phyloP scores from a whole-genome alignment of 2,113 vertebrate genomes.

The Brienomyrus brachyistius region DNA sequence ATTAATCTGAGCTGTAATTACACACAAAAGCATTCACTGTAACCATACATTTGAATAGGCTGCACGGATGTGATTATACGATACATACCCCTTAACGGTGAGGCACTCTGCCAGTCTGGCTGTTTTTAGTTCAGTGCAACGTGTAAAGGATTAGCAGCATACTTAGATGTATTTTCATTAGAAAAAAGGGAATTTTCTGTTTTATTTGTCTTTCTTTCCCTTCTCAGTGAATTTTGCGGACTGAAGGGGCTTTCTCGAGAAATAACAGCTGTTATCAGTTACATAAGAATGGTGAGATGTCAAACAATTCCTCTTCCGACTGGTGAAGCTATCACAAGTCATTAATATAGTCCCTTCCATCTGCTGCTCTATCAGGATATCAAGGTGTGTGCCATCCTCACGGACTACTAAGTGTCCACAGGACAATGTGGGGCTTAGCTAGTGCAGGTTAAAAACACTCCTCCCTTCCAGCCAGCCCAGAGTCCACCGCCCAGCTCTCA shows the following conservation, averaged over 20 bases:
- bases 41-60: conserved; percentile 36
- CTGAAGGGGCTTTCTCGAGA: conserved; percentile 41
- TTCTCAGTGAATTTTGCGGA: conserved; percentile 27
- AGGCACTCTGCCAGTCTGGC: conserved; percentile 4
- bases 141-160: neutral
- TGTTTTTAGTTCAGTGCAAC: neutral
- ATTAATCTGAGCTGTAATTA: conserved; percentile 53
- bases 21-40: conserved; percentile 44
- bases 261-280: conserved; percentile 66
- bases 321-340: conserved; percentile 62
- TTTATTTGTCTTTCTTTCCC: conserved; percentile 14
- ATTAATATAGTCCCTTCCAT: conserved; percentile 54
- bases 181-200: neutral
- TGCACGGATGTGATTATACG: conserved; percentile 28
- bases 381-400: conserved; percentile 3
- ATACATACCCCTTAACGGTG: conserved; percentile 26
- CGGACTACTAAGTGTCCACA: neutral
- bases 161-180: neutral
- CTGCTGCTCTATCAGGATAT: conserved; percentile 23
- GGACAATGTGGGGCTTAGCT: neutral
- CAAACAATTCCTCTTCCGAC: conserved; percentile 55
- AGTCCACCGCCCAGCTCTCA: neutral
- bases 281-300: conserved; percentile 63
- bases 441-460: neutral
- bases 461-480: neutral